Percentiles rank a stretch among this genome's conserved stretches.
phyloP scores from a whole-genome alignment of 1,140 invertebrate species.

The Potamilus streckersoni region DNA sequence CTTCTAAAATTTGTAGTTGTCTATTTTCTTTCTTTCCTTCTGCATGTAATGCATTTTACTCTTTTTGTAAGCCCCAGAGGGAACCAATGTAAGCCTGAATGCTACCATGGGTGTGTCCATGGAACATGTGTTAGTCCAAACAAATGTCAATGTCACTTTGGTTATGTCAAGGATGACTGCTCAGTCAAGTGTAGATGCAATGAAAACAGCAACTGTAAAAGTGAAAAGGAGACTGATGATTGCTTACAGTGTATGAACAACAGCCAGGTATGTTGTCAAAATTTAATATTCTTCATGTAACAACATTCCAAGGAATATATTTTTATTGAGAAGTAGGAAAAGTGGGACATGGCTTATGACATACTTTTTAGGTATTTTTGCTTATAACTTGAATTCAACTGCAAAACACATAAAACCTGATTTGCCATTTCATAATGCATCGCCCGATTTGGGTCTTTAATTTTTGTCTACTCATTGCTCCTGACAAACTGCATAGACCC shows the following conservation, averaged over 20 bases:
- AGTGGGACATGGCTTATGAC: too few species aligned
- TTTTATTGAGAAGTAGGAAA: too few species aligned
- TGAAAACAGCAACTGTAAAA: conserved; percentile 91
- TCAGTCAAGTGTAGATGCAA: conserved; percentile 94
- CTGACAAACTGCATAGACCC: too few species aligned
- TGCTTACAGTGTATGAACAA: conserved; percentile 92
- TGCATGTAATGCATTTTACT: background rate
- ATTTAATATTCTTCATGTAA: too few species aligned
- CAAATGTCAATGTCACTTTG: conserved; percentile 91
- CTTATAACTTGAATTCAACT: too few species aligned
- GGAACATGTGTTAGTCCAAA: conserved; percentile 88
- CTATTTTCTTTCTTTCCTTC: background rate
- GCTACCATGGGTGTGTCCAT: conserved; percentile 88
- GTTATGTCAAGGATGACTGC: conserved; percentile 94
- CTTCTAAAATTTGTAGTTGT: background rate
- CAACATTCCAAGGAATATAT: too few species aligned
- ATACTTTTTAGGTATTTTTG: too few species aligned
- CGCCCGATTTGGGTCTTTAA: too few species aligned
- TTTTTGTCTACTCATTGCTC: too few species aligned
- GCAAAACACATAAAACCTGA: too few species aligned
- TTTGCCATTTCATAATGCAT: too few species aligned
- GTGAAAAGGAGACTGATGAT: conserved; percentile 82
- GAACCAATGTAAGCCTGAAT: conserved; percentile 82
- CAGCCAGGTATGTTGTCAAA: conserved; percentile 77
- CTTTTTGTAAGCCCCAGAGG: conserved; percentile 40